These are phyloP conservation scores for Alethe diademata DNA, from an alignment of 2,113 vertebrate genomes.

Conservation along the genomic window DNA sequence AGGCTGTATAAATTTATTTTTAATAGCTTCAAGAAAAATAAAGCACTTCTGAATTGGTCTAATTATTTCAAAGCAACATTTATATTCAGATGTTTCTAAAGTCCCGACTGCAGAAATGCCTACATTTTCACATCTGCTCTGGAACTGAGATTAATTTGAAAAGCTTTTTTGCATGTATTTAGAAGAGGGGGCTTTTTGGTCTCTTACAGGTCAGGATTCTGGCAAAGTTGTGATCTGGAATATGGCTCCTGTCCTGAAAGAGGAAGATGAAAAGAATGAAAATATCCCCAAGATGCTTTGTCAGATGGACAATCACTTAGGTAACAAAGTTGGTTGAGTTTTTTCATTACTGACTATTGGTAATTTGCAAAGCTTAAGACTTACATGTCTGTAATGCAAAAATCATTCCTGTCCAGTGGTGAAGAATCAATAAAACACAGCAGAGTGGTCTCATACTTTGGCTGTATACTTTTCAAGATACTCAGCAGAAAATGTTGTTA, in stretches of 20 bases:
- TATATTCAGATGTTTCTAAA: neutral
- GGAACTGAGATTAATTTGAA: neutral
- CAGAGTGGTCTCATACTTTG: constrained; percentile 38
- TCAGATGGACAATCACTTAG: constrained; percentile 99
- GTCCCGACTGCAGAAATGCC: neutral
- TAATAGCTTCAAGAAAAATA: neutral
- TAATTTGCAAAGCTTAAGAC: neutral
- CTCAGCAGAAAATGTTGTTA: constrained; percentile 48
- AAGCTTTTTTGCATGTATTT: neutral
- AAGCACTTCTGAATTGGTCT: neutral
- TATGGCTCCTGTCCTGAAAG: constrained; percentile 95
- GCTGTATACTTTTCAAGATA: constrained; percentile 40
- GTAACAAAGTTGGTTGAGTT: constrained; percentile 68
- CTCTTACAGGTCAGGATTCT: constrained; percentile 92
- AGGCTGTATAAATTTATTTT: neutral
- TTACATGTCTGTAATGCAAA: constrained; percentile 46
- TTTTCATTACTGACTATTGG: constrained; percentile 1
- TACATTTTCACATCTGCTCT: neutral
- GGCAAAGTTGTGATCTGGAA: constrained; percentile 99
- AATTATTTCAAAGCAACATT: neutral
- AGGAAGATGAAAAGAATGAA: constrained; percentile 98
- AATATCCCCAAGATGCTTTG: constrained; percentile 98
- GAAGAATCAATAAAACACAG: constrained; percentile 29
- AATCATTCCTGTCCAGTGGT: constrained; percentile 13
- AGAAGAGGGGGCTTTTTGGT: neutral